These are phyloP conservation scores for Pollenia amentaria DNA, from an alignment of 2,888 invertebrate species.

Conservation along the genomic window DNA sequence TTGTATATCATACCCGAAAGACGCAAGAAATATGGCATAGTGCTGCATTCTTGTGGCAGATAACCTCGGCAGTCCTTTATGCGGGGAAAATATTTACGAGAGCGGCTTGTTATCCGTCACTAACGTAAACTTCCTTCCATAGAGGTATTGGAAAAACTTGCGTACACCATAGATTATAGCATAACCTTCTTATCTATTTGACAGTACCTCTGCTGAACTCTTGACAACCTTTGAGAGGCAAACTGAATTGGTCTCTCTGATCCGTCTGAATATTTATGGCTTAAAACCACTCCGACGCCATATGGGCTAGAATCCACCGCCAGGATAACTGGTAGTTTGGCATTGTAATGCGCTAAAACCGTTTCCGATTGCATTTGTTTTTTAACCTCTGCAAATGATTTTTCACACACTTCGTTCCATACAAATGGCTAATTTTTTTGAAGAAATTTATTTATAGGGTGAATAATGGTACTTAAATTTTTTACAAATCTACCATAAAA, in stretches of 20 bases:
- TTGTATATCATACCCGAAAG: slow-evolving; percentile 42
- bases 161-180: slow-evolving; percentile 80
- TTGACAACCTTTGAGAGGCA: slow-evolving; percentile 76
- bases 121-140: slow-evolving; percentile 77
- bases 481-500: slow-evolving; percentile 77
- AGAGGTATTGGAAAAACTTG: slow-evolving; percentile 82
- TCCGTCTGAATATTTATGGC: slow-evolving; percentile 50
- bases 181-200: slow-evolving; percentile 74
- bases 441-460: slow-evolving; percentile 77
- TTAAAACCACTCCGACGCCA: slow-evolving; percentile 73
- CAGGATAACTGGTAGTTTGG: slow-evolving; percentile 39
- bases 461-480: slow-evolving; percentile 75
- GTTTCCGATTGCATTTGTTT: slow-evolving; percentile 70
- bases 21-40: slow-evolving; percentile 67
- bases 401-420: slow-evolving; percentile 73
- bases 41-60: slow-evolving; percentile 74
- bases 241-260: slow-evolving; percentile 58
- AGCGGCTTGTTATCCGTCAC: slow-evolving; percentile 75
- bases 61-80: slow-evolving; percentile 69
- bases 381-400: slow-evolving; percentile 68
- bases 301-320: slow-evolving; percentile 75
- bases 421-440: slow-evolving; percentile 67
- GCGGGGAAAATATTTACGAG: slow-evolving; percentile 66
- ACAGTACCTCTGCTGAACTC: slow-evolving; percentile 58
- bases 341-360: slow-evolving; percentile 76